phyloP scores from a whole-genome alignment of 2,113 vertebrate species.

The Phasianus colchicus region DNA sequence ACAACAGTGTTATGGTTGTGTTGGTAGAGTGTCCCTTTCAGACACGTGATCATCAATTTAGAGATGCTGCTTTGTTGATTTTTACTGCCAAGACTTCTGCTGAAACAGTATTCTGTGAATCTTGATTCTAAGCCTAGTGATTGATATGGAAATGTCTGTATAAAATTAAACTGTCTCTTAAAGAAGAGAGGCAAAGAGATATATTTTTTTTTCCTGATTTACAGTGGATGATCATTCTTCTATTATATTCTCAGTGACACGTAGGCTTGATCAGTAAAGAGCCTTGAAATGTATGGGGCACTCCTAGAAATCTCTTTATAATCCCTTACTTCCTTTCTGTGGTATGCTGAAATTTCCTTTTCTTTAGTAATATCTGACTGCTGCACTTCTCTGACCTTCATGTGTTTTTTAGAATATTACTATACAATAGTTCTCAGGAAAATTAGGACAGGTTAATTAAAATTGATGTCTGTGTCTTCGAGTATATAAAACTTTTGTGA shows the following conservation, averaged over 20 bases:
- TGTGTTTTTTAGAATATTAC: not conserved
- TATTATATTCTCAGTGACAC: not conserved
- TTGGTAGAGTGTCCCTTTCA: not conserved
- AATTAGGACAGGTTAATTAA: slow-evolving; percentile 25
- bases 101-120: not conserved
- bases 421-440: not conserved
- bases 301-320: not conserved
- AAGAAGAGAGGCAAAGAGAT: not conserved
- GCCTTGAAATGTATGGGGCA: not conserved
- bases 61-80: not conserved
- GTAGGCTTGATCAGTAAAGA: not conserved
- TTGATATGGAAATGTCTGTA: not conserved
- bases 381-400: not conserved
- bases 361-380: not conserved
- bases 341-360: not conserved
- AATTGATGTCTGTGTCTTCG: not conserved
- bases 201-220: not conserved
- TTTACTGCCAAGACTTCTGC: not conserved
- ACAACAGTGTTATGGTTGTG: not conserved
- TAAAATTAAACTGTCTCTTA: not conserved
- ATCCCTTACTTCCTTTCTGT: not conserved
- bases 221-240: not conserved
- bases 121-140: not conserved
- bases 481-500: not conserved
- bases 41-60: not conserved